A percentile compares a stretch with the other conserved stretches of the same genome.
phyloP scores from a whole-genome alignment of 2,888 invertebrate species.

The Agonopterix alstromeriana region DNA sequence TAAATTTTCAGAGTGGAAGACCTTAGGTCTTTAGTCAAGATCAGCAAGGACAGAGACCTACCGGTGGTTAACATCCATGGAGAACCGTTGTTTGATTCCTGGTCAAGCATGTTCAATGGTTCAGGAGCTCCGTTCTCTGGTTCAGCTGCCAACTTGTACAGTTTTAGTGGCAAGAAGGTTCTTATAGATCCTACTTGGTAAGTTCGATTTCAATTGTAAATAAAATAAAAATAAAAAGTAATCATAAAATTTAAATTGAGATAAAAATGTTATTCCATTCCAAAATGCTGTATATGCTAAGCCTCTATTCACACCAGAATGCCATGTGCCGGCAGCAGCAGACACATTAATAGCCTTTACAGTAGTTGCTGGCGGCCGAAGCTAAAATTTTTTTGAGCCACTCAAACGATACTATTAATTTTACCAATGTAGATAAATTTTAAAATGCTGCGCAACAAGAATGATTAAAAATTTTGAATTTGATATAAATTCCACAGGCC shows the following conservation, averaged over 20 bases:
- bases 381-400: no score
- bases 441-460: no score
- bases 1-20: conserved; percentile 30
- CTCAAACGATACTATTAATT: no score
- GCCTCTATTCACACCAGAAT: no score
- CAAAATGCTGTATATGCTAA: no score
- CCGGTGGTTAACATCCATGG: conserved; percentile 44
- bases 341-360: no score
- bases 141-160: conserved; percentile 31
- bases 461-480: no score
- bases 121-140: conserved; percentile 28
- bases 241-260: conserved; percentile 1
- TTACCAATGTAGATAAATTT: no score
- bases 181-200: conserved; percentile 48
- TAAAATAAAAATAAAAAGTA: no score
- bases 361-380: no score
- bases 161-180: conserved; percentile 48
- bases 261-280: no score
- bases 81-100: conserved; percentile 46
- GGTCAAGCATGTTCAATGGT: conserved; percentile 49
- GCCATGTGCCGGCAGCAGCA: no score
- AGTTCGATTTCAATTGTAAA: conserved; percentile 11
- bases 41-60: conserved; percentile 19
- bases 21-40: conserved; percentile 28
- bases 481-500: background rate